These are phyloP conservation scores for Parauchenoglanis punctatus DNA, from an alignment of 2,797 vertebrate genomes.

Conservation along the genomic window DNA sequence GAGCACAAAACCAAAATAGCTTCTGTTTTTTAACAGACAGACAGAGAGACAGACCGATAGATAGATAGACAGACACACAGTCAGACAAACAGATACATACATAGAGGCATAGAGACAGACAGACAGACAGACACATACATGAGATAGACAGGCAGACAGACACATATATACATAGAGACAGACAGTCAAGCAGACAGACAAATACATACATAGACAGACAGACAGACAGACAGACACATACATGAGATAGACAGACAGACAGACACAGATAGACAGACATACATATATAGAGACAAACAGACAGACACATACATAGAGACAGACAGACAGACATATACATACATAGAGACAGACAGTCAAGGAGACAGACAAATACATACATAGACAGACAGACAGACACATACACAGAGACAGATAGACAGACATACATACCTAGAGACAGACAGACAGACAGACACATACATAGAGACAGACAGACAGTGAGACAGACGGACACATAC, in stretches of 20 bases:
- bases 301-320: too few species aligned
- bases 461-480: background rate
- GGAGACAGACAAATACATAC: background rate
- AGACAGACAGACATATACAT: background rate
- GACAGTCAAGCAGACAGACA: background rate
- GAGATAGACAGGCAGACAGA: background rate
- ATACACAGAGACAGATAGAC: too few species aligned
- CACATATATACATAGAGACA: too few species aligned
- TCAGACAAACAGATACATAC: background rate
- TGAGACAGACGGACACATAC: background rate
- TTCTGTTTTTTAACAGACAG: background rate
- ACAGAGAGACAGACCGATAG: background rate
- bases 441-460: background rate
- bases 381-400: background rate
- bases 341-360: background rate
- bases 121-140: too few species aligned
- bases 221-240: background rate
- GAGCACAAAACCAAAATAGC: background rate
- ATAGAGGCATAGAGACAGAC: too few species aligned
- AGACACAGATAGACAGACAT: too few species aligned
- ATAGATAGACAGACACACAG: slow-evolving; percentile 4
- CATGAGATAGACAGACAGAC: background rate
- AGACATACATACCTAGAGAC: too few species aligned
- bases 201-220: background rate
- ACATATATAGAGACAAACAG: background rate